Percentiles rank a stretch among this genome's conserved stretches.
Conservation (phyloP, 2,888 invertebrate genomes). For the Altica lythri region DNA sequence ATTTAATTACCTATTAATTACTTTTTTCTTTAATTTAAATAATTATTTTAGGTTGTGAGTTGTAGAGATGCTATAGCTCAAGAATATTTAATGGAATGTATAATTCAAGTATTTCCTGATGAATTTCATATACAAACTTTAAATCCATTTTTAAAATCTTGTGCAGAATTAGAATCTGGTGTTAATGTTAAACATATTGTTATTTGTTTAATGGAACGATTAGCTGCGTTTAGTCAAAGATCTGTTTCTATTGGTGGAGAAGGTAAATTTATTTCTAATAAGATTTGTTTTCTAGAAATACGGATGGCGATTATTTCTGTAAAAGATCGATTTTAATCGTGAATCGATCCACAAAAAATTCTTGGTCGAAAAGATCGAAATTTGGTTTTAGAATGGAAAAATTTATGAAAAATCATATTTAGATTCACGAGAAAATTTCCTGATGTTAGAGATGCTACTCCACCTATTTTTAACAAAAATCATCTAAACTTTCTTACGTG, state of each 20-base stretch:
- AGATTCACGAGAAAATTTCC: no score
- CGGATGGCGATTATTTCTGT: no score
- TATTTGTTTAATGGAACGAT: slow-evolving; percentile 91
- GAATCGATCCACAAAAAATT: no score
- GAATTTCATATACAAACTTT: slow-evolving; percentile 97
- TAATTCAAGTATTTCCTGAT: slow-evolving; percentile 98
- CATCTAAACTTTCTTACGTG: no score
- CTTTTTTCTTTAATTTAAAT: not conserved
- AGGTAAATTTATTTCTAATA: slow-evolving; percentile 35
- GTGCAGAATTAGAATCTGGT: slow-evolving; percentile 92
- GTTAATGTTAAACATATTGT: slow-evolving; percentile 99
- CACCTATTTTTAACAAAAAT: no score
- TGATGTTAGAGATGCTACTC: no score
- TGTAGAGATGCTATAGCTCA: slow-evolving; percentile 98
- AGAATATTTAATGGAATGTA: slow-evolving; percentile 99
- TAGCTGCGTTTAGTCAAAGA: slow-evolving; percentile 83
- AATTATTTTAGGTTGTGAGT: slow-evolving; percentile 74
- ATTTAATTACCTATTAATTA: not conserved
- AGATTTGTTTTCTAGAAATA: not conserved
- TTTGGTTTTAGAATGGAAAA: no score
- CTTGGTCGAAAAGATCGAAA: no score
- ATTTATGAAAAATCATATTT: no score
- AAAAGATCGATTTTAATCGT: no score
- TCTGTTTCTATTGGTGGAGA: slow-evolving; percentile 62
- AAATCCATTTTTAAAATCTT: slow-evolving; percentile 93